phyloP scores from a whole-genome alignment of 2,888 invertebrate species.

The Meiosimyza platycephala region DNA sequence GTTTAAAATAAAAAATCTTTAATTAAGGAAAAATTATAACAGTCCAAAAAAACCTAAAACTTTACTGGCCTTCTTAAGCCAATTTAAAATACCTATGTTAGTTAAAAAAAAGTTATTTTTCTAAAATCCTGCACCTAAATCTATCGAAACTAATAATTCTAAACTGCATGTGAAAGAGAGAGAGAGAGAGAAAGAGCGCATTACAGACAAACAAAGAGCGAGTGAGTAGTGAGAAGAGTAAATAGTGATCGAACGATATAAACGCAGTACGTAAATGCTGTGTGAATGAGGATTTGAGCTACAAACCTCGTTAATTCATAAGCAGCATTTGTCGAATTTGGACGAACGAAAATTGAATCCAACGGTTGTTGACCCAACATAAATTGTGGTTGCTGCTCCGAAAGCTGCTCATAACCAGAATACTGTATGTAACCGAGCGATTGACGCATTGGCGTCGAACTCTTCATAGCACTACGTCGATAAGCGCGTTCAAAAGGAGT shows the following conservation, averaged over 20 bases:
- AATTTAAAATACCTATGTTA: too few species aligned
- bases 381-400: conserved; percentile 37
- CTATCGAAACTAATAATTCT: too few species aligned
- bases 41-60: too few species aligned
- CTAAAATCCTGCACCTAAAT: too few species aligned
- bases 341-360: conserved; percentile 44
- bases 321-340: conserved; percentile 61
- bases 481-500: conserved; percentile 66
- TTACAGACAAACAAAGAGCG: conserved; percentile 3
- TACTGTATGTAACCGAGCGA: conserved; percentile 55
- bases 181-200: conserved; percentile 9
- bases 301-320: conserved; percentile 64
- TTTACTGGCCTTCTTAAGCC: too few species aligned
- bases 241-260: conserved; percentile 12
- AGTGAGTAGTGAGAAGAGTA: background rate
- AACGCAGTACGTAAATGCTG: conserved; percentile 11
- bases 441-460: conserved; percentile 60
- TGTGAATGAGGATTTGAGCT: conserved; percentile 40
- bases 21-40: too few species aligned
- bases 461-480: conserved; percentile 61
- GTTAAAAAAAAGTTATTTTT: too few species aligned
- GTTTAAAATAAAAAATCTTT: too few species aligned
- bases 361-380: conserved; percentile 45
- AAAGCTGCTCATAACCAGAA: conserved; percentile 37
- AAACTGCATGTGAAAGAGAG: background rate